A percentile compares a stretch with the other conserved stretches of the same genome.
Conservation (phyloP, 2,113 vertebrate genomes). For the Ameiurus melas region DNA sequence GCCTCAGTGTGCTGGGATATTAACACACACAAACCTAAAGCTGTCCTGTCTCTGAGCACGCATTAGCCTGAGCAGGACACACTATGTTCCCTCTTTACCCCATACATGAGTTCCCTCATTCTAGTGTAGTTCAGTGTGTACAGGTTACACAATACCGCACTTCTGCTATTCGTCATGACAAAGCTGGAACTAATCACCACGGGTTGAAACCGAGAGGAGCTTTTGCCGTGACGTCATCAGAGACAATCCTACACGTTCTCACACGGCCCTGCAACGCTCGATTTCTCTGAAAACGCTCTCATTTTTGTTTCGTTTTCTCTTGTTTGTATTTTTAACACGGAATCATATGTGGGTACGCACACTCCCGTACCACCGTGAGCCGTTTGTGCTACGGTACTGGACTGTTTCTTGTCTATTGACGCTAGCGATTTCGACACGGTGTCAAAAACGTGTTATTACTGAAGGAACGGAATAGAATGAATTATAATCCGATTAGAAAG, state of each 20-base stretch:
- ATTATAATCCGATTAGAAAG: background rate
- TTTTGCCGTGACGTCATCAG: background rate
- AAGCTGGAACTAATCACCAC: background rate
- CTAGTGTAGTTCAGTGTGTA: background rate
- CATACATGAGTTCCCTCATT: background rate
- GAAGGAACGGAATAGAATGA: background rate
- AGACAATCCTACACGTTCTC: background rate
- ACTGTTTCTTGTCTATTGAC: background rate
- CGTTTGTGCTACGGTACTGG: background rate
- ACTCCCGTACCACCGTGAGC: background rate
- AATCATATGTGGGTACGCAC: background rate
- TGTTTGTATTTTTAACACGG: background rate
- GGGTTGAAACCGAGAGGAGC: background rate
- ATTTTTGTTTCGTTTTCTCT: background rate
- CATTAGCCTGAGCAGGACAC: too few relatives aligned
- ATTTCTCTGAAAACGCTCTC: background rate
- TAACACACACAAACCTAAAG: too few relatives aligned
- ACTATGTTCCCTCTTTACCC: background rate
- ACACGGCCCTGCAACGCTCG: background rate
- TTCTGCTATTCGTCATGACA: background rate
- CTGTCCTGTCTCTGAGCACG: too few relatives aligned
- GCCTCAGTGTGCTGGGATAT: too few relatives aligned
- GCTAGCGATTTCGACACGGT: background rate
- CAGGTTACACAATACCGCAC: background rate
- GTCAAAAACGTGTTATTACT: background rate